These are phyloP conservation scores for Oceanodroma tethys DNA, from an alignment of 2,113 vertebrate species.

Conservation along the genomic window DNA sequence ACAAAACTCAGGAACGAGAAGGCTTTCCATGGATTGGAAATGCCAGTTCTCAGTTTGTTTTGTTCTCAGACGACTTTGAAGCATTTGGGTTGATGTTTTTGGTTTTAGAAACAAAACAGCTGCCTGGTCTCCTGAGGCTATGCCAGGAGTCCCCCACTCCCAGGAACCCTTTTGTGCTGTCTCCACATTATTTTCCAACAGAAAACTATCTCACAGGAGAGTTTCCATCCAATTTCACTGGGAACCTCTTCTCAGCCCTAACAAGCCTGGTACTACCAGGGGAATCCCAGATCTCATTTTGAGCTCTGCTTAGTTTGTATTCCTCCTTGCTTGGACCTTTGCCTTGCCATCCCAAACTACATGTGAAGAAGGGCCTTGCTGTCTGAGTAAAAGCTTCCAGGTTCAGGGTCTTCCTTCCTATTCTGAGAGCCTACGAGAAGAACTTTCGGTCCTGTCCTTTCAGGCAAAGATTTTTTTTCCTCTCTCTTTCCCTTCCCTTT, in stretches of 20 bases:
- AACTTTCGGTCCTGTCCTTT: slow-evolving; percentile 26
- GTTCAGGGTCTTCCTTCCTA: neutral
- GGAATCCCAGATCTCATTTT: neutral
- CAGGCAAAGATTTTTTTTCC: neutral
- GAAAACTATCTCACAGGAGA: slow-evolving; percentile 1
- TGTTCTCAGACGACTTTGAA: slow-evolving; percentile 39
- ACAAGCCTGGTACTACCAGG: neutral
- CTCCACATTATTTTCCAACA: slow-evolving; percentile 6
- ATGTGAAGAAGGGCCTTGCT: neutral
- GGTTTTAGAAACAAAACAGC: slow-evolving; percentile 26
- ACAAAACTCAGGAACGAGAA: slow-evolving; percentile 31
- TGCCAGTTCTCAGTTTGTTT: slow-evolving; percentile 15
- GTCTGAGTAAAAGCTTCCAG: neutral
- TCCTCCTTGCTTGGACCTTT: neutral
- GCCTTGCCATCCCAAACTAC: neutral
- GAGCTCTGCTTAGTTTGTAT: neutral
- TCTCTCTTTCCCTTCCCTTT: slow-evolving; percentile 36
- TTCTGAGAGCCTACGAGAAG: neutral
- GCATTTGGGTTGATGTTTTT: slow-evolving; percentile 12
- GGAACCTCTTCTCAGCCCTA: neutral
- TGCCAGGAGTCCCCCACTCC: slow-evolving; percentile 1
- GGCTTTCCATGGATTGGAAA: slow-evolving; percentile 43
- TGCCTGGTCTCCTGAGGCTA: neutral
- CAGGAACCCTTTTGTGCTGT: slow-evolving; percentile 3
- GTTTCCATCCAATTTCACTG: neutral